Conservation (phyloP, 2,113 vertebrate genomes). For the Ochotona princeps region DNA sequence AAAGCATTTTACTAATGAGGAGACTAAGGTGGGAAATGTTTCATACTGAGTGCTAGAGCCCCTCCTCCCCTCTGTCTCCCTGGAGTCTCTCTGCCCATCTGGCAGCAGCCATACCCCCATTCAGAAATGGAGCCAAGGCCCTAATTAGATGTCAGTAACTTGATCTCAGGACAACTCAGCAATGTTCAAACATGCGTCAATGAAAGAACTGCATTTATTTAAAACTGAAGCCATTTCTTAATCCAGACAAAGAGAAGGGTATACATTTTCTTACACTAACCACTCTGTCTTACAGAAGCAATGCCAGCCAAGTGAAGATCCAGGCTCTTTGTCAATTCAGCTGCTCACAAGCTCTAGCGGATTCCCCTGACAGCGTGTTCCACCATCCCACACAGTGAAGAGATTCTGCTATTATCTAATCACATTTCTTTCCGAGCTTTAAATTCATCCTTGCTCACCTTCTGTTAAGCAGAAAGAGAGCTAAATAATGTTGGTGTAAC, state of each 20-base stretch:
- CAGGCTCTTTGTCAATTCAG: slow-evolving; percentile 35
- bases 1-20: neutral
- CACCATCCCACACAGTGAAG: slow-evolving; percentile 32
- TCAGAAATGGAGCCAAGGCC: slow-evolving; percentile 14
- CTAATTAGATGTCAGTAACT: neutral
- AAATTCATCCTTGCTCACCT: slow-evolving; percentile 61
- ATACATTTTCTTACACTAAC: slow-evolving; percentile 1
- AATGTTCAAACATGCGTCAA: slow-evolving; percentile 24
- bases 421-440: slow-evolving; percentile 64
- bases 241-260: slow-evolving; percentile 3
- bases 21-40: neutral
- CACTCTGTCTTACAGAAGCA: slow-evolving; percentile 37
- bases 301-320: neutral
- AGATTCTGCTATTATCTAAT: slow-evolving; percentile 59
- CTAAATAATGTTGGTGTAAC: neutral
- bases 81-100: slow-evolving; percentile 21
- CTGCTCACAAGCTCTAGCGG: neutral
- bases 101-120: neutral
- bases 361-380: slow-evolving; percentile 56
- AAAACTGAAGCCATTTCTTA: slow-evolving; percentile 43
- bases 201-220: slow-evolving; percentile 6
- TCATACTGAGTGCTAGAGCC: neutral
- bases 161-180: slow-evolving; percentile 16
- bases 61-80: neutral
- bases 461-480: slow-evolving; percentile 52